A percentile compares a stretch with the other conserved stretches of the same genome.
Conservation (phyloP, 2,113 vertebrate genomes). For the Brachypteracias leptosomus region DNA sequence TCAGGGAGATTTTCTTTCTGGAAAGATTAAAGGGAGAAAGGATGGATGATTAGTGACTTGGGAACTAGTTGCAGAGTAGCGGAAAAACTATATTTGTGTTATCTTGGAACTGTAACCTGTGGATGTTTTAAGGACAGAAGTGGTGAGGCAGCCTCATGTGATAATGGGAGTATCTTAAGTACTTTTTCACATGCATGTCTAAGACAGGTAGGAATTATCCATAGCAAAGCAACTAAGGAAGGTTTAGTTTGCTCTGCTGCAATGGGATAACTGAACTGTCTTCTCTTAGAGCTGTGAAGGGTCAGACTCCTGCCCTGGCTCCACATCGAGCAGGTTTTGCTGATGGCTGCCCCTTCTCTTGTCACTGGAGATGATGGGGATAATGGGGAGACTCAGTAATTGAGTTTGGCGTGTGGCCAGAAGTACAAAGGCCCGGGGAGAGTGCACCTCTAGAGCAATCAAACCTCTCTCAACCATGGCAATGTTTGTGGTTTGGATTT, state of each 20-base stretch:
- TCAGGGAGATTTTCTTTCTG: background rate
- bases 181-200: background rate
- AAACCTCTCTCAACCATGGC: background rate
- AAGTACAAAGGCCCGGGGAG: background rate
- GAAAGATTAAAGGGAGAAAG: background rate
- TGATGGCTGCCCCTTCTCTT: background rate
- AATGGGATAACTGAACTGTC: background rate
- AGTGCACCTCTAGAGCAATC: background rate
- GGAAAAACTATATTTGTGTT: background rate
- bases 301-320: background rate
- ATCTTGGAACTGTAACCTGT: background rate
- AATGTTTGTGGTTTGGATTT: background rate
- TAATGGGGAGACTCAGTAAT: fast-evolving
- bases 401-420: background rate
- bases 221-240: background rate
- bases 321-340: background rate
- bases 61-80: background rate
- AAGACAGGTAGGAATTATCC: background rate
- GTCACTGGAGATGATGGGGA: background rate
- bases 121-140: background rate
- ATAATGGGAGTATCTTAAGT: background rate
- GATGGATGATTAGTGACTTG: background rate
- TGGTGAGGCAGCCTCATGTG: background rate
- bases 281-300: background rate
- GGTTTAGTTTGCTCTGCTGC: background rate